Conservation (phyloP, 2,797 vertebrate genomes). For the Cyprinella venusta region DNA sequence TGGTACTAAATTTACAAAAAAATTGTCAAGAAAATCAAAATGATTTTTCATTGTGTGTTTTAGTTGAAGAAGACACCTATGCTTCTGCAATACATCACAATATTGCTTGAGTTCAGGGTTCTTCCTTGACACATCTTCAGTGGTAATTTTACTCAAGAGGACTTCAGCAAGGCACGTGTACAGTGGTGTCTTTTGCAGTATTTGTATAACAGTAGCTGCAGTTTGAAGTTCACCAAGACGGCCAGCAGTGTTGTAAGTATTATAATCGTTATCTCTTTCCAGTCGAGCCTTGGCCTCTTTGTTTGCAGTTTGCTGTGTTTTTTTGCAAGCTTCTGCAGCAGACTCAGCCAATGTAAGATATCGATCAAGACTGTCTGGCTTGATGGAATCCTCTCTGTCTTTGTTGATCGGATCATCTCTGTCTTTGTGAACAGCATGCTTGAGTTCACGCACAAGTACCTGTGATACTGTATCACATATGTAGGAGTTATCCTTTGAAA, state of each 20-base stretch:
- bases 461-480: constrained; percentile 74
- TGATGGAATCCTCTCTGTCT: constrained; percentile 40
- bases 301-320: constrained; percentile 69
- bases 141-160: constrained; percentile 61
- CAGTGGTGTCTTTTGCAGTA: constrained; percentile 62
- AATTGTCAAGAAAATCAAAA: constrained; percentile 62
- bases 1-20: constrained; percentile 66
- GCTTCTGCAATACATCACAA: constrained; percentile 56
- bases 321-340: constrained; percentile 68
- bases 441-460: constrained; percentile 70
- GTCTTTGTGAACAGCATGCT: constrained; percentile 54
- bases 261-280: constrained; percentile 53
- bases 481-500: constrained; percentile 67
- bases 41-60: constrained; percentile 69
- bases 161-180: constrained; percentile 65
- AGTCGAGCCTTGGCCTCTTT: constrained; percentile 57
- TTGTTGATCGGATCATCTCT: constrained; percentile 45
- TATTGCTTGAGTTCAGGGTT: constrained; percentile 47
- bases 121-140: constrained; percentile 15
- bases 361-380: constrained; percentile 48
- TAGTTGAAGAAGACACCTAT: constrained; percentile 61
- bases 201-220: constrained; percentile 61
- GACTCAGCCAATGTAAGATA: constrained; percentile 66
- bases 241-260: constrained; percentile 68
- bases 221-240: constrained; percentile 71